These are phyloP conservation scores for Marmota monax DNA, from an alignment of 2,113 vertebrate species.

Conservation along the genomic window DNA sequence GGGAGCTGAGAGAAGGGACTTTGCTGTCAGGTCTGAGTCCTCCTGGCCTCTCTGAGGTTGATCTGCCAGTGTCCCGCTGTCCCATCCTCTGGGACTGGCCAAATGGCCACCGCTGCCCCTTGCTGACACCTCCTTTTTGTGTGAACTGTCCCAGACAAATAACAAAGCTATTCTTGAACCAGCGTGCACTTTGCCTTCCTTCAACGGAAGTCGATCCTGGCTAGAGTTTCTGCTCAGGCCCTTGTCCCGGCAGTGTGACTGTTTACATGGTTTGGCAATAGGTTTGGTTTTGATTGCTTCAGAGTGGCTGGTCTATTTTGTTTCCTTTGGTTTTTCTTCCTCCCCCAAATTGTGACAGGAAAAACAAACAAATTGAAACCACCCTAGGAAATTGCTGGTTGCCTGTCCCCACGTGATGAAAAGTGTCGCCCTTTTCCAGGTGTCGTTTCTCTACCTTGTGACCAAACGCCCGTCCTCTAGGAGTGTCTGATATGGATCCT, in stretches of 20 bases:
- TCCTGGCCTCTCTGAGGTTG: constrained; percentile 16
- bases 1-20: background rate
- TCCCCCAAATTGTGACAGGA: constrained; percentile 66
- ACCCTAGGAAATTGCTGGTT: constrained; percentile 77
- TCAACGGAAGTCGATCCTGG: constrained; percentile 80
- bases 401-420: constrained; percentile 81
- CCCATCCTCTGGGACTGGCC: constrained; percentile 48
- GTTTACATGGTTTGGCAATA: constrained; percentile 81
- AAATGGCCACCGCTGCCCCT: background rate
- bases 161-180: constrained; percentile 56
- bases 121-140: constrained; percentile 7
- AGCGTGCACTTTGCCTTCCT: constrained; percentile 83
- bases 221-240: constrained; percentile 74
- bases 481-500: constrained; percentile 91
- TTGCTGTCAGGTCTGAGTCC: background rate
- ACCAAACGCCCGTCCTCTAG: constrained; percentile 91
- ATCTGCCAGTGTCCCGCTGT: constrained; percentile 40
- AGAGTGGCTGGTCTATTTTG: constrained; percentile 82
- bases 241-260: constrained; percentile 84
- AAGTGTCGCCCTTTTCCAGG: constrained; percentile 84
- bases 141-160: constrained; percentile 48
- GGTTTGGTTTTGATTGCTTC: constrained; percentile 83
- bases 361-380: constrained; percentile 53
- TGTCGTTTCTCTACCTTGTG: constrained; percentile 89
- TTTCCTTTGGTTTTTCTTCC: constrained; percentile 76